A percentile compares a stretch with the other conserved stretches of the same genome.
phyloP scores from a whole-genome alignment of 2,888 invertebrate species.

The Endomychus coccineus region DNA sequence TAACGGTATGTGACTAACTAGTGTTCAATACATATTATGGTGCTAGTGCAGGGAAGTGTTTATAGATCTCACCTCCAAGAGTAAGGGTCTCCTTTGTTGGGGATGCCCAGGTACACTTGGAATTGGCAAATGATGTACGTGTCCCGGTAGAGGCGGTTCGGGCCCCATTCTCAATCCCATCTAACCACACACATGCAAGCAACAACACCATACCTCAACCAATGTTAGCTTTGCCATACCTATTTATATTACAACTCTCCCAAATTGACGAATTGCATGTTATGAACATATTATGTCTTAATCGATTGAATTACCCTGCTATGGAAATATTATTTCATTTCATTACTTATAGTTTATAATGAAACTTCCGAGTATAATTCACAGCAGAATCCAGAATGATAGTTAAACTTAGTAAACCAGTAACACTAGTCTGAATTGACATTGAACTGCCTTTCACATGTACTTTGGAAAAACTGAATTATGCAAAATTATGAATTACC shows the following conservation, averaged over 20 bases:
- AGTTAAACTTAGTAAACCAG: too few species aligned
- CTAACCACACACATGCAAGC: constrained; percentile 47
- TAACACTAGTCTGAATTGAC: too few species aligned
- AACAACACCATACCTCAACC: constrained; percentile 45
- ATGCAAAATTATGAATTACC: too few species aligned
- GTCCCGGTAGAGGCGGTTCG: constrained; percentile 40
- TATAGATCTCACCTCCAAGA: constrained; percentile 69
- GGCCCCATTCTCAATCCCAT: constrained; percentile 45
- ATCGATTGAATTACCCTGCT: background rate
- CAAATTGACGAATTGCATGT: too few species aligned
- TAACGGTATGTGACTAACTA: too few species aligned
- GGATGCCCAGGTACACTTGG: constrained; percentile 43
- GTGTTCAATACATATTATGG: background rate
- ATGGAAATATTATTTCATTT: background rate
- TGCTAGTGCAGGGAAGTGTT: too few species aligned
- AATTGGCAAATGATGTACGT: constrained; percentile 44
- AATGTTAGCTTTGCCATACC: constrained; percentile 27
- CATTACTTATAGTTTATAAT: too few species aligned
- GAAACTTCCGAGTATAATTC: too few species aligned
- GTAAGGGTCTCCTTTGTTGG: constrained; percentile 61
- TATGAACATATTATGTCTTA: too few species aligned
- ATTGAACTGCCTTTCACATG: too few species aligned
- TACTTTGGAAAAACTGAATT: too few species aligned
- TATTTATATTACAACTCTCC: constrained; percentile 1
- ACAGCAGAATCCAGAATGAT: too few species aligned